phyloP scores from a whole-genome alignment of 1,140 invertebrate genomes.

The Drosophila dunni region DNA sequence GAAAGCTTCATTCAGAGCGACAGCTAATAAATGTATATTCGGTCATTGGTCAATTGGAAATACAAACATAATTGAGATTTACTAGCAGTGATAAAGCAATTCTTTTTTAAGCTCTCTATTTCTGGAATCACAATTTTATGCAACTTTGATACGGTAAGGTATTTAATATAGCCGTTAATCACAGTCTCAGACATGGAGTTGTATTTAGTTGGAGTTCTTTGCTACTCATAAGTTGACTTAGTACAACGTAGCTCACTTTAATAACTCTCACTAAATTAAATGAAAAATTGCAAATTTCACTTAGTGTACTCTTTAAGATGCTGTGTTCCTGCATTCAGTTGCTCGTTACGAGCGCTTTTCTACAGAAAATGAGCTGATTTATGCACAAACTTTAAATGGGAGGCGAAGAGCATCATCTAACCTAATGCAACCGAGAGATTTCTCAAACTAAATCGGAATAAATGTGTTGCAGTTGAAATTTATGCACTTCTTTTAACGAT shows the following conservation, averaged over 20 bases:
- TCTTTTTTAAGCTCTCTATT: slow-evolving; percentile 62
- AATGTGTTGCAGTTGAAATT: slow-evolving; percentile 45
- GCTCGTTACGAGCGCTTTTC: slow-evolving; percentile 57
- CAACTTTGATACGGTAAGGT: slow-evolving; percentile 10
- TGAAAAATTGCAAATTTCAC: slow-evolving; percentile 62
- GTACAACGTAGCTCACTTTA: too few species aligned
- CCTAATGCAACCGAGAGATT: not conserved
- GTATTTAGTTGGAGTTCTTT: slow-evolving; percentile 22
- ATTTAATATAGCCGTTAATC: not conserved
- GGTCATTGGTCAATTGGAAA: slow-evolving; percentile 22
- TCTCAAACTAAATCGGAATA: slow-evolving; percentile 52
- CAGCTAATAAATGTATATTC: slow-evolving; percentile 39
- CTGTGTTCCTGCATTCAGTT: slow-evolving; percentile 51
- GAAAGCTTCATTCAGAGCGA: slow-evolving; percentile 35
- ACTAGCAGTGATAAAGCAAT: slow-evolving; percentile 57
- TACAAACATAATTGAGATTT: slow-evolving; percentile 76
- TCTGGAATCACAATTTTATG: not conserved
- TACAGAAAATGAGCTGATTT: slow-evolving; percentile 58
- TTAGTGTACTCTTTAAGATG: not conserved
- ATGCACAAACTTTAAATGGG: slow-evolving; percentile 50
- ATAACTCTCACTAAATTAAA: slow-evolving; percentile 38
- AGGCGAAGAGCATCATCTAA: not conserved
- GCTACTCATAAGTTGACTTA: slow-evolving; percentile 26
- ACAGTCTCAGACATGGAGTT: too few species aligned
- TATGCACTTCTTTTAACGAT: slow-evolving; percentile 12